A percentile compares a stretch with the other conserved stretches of the same genome.
These are phyloP conservation scores for Misgurnus mizolepis DNA, from an alignment of 2,113 vertebrate genomes.

Conservation along the genomic window DNA sequence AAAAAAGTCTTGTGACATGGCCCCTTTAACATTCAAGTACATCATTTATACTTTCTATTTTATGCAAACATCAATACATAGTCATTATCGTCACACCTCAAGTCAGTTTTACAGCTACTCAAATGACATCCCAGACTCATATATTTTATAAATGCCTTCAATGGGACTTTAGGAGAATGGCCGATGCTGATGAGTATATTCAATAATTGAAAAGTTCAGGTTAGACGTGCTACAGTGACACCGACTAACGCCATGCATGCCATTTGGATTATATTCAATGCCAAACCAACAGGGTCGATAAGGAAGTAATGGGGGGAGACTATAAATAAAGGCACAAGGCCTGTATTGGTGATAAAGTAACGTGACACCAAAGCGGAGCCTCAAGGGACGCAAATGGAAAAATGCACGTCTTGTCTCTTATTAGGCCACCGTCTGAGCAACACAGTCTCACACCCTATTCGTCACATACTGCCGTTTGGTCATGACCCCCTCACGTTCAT, in stretches of 20 bases:
- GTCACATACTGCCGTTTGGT: too few relatives aligned
- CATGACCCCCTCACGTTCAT: too few relatives aligned
- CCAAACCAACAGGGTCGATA: slow-evolving; percentile 1
- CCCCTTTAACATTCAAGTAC: slow-evolving; percentile 51
- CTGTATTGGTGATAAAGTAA: slow-evolving; percentile 18
- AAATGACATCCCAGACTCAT: slow-evolving; percentile 36
- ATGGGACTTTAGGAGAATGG: slow-evolving; percentile 33
- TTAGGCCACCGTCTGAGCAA: slow-evolving; percentile 57
- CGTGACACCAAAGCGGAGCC: slow-evolving; percentile 55
- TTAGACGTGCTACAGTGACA: background rate
- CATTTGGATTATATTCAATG: background rate
- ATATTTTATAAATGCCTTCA: slow-evolving; percentile 45
- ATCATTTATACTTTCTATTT: slow-evolving; percentile 67
- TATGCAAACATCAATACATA: slow-evolving; percentile 62
- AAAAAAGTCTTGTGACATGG: too few relatives aligned
- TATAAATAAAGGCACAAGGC: slow-evolving; percentile 5
- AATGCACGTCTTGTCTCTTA: slow-evolving; percentile 58
- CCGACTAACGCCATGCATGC: slow-evolving; percentile 33
- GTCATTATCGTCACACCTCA: slow-evolving; percentile 41
- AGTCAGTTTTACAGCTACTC: slow-evolving; percentile 49
- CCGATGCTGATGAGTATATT: slow-evolving; percentile 17
- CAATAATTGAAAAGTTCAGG: slow-evolving; percentile 5
- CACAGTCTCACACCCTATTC: too few relatives aligned
- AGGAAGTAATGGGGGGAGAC: background rate
- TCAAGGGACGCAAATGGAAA: slow-evolving; percentile 57